These are phyloP conservation scores for Antheraea assamensis DNA, from an alignment of 2,888 invertebrate genomes.

Conservation along the genomic window DNA sequence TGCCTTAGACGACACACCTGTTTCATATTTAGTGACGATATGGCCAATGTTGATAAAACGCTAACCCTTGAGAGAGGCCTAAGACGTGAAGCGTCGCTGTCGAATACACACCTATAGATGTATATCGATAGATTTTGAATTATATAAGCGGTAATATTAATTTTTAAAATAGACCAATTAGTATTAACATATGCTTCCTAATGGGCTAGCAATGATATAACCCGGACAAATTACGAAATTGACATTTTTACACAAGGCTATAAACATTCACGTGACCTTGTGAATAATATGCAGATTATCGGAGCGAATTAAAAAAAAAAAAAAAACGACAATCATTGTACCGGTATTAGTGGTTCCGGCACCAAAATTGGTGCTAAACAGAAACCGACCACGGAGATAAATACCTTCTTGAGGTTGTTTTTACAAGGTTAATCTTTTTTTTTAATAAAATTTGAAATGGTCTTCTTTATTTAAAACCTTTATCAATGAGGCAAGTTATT, in stretches of 20 bases:
- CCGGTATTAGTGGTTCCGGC: neutral
- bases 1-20: no score
- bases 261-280: constrained; percentile 3
- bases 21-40: no score
- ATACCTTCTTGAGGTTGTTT: neutral
- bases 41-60: no score
- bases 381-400: neutral
- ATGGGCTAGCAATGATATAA: neutral
- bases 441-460: neutral
- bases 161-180: no score
- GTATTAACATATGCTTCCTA: neutral
- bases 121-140: no score
- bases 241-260: constrained; percentile 1
- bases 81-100: no score
- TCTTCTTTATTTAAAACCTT: neutral
- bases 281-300: neutral
- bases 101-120: no score
- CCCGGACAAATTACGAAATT: neutral
- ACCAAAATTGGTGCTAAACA: neutral
- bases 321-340: neutral
- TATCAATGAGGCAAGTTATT: neutral
- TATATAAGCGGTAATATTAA: no score
- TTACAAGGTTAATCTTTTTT: neutral
- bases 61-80: no score
- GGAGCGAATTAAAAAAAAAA: neutral